Base-by-base conservation (phyloP, 1,140 invertebrate genomes). In the Dolichoris vasculosae region DNA sequence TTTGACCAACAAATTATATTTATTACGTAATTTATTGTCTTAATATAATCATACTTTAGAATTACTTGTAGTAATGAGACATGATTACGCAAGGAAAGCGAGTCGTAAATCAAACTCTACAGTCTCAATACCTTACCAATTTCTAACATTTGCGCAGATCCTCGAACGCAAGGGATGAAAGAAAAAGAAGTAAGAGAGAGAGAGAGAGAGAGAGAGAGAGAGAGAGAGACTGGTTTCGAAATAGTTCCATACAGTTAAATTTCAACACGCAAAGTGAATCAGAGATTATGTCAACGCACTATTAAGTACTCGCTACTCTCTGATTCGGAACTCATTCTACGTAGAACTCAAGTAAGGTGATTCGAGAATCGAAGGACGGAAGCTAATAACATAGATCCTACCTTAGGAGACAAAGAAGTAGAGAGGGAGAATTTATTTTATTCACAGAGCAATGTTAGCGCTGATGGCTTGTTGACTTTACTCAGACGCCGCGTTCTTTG, bases 261-360 rank as follows among this genome's bases (percentile, higher is more conserved):
- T 26, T 32, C 4, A 17, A 35, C 30, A 23, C 3, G 38, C 38
- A 85, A 85, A 85, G 64, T 76, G 78, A 85, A 81, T 80, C 46
- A n/a, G 51, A 80, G 40, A 85, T 85, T 67, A 76, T 64, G 69
- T 82, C 51, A 76, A 85, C 84, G 69, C 69, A 46, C 69, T 32
- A 35, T 20, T 17, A 79, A 84, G 83, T 79, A 79, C 40, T 7
- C 20, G 35, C 35, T 51, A 23, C 26, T 51, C 2, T 11, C 30
- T 75, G 51, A 69, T 85, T 85, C 43, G 77, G 40, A 85, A 73
- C 64, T 85, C 80, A 85, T 64, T 32, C n/a, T 51, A 48, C 1
- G 43, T 20, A n/a, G 40, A 17, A 35, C 23, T 69, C 6, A n/a
- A 20, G 38, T 6, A 71, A 55, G 59, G 23, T 23, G 40, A 30